Evolutionary conservation across 2,113 vertebrate species (phyloP).

Genomic region (Apaloderma vittatum): DNA sequence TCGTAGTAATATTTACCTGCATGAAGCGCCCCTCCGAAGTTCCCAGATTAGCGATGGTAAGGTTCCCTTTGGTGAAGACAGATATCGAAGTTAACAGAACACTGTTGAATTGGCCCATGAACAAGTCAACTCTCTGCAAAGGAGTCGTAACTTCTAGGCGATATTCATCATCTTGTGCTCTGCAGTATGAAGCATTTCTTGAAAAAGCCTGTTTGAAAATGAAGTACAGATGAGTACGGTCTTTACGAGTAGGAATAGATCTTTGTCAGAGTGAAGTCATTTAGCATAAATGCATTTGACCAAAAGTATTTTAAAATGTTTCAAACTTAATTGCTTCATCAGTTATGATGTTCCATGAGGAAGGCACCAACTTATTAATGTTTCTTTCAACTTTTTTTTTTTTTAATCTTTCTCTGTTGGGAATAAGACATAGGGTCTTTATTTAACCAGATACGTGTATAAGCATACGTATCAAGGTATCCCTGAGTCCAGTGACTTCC

Average conservation of each 20-base stretch:
- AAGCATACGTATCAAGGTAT: neutral
- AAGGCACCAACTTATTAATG: constrained; percentile 4
- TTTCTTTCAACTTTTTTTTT: neutral
- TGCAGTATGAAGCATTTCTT: constrained; percentile 87
- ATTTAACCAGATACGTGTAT: neutral
- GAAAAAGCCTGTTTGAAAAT: constrained; percentile 86
- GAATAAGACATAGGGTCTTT: neutral
- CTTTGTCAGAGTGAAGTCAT: constrained; percentile 57
- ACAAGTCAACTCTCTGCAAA: constrained; percentile 91
- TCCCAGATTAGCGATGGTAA: constrained; percentile 91
- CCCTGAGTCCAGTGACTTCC: neutral
- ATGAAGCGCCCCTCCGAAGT: constrained; percentile 91
- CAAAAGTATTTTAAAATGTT: constrained; percentile 55
- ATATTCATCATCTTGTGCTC: constrained; percentile 88
- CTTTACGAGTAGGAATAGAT: constrained; percentile 31
- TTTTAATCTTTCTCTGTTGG: neutral
- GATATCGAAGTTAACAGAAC: constrained; percentile 91
- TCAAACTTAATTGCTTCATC: constrained; percentile 64
- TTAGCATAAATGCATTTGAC: constrained; percentile 58
- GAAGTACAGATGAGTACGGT: constrained; percentile 38
- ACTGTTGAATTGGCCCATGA: constrained; percentile 88
- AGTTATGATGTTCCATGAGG: constrained; percentile 11
- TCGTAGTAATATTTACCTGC: constrained; percentile 82
- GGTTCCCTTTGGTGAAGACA: constrained; percentile 84
- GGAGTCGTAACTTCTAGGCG: constrained; percentile 92